These are phyloP conservation scores for Polyergus mexicanus DNA, from an alignment of 1,140 invertebrate genomes.

Conservation along the genomic window DNA sequence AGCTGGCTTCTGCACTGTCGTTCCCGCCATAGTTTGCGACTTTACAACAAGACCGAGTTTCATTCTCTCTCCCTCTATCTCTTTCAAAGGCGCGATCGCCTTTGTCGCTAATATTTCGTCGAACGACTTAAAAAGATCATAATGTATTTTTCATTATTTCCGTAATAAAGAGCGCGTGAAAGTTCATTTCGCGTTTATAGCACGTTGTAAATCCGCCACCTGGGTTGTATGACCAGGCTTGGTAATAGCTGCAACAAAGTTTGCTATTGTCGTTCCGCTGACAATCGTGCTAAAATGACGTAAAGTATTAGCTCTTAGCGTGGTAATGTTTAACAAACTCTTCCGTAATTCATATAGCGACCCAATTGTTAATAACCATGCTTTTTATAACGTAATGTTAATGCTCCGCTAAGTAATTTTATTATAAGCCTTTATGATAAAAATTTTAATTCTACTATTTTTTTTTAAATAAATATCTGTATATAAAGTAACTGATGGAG, in stretches of 20 bases:
- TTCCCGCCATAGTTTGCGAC: slow-evolving; percentile 8
- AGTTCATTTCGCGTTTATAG: slow-evolving; percentile 34
- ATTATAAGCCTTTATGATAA: slow-evolving; percentile 38
- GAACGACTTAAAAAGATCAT: slow-evolving; percentile 9
- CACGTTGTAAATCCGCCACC: slow-evolving; percentile 30
- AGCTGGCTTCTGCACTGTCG: background rate
- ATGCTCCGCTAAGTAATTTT: slow-evolving; percentile 46
- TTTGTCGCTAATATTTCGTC: slow-evolving; percentile 2
- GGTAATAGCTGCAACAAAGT: slow-evolving; percentile 24
- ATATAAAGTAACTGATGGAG: too few relatives aligned
- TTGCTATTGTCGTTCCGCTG: slow-evolving; percentile 33
- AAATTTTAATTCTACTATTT: background rate
- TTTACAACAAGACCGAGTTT: slow-evolving; percentile 1
- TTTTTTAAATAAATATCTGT: background rate
- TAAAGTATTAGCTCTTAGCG: slow-evolving; percentile 50
- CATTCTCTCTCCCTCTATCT: slow-evolving; percentile 20
- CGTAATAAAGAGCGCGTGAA: slow-evolving; percentile 33
- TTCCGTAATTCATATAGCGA: background rate
- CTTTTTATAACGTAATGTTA: slow-evolving; percentile 19
- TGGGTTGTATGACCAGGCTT: slow-evolving; percentile 14
- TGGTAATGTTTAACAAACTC: slow-evolving; percentile 23
- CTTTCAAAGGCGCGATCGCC: background rate
- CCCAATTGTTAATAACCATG: background rate
- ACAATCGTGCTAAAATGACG: slow-evolving; percentile 43
- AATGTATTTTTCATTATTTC: slow-evolving; percentile 20